phyloP scores from a whole-genome alignment of 37 sponge, comb jelly and placozoan genomes.

The Haliclona indistincta region DNA sequence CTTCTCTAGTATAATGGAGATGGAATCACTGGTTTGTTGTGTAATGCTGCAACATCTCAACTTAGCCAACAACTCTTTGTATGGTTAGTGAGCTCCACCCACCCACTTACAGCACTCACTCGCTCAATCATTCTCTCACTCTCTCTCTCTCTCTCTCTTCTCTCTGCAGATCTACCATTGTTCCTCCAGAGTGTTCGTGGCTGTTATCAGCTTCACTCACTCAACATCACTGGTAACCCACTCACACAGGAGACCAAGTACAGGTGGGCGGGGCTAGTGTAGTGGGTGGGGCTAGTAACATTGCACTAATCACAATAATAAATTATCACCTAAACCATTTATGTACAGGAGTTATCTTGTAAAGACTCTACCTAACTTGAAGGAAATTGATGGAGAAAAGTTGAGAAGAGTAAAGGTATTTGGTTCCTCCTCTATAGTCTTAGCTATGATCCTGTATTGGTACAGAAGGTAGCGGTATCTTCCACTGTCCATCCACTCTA shows the following conservation, averaged over 20 bases:
- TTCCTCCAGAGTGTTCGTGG: slow-evolving; percentile 55
- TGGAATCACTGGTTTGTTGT: slow-evolving; percentile 38
- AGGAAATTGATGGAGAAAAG: slow-evolving; percentile 3
- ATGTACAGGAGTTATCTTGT: slow-evolving; percentile 4
- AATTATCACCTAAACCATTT: not conserved
- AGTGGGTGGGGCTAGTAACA: no score
- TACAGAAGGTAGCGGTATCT: not conserved
- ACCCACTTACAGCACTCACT: not conserved
- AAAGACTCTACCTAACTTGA: slow-evolving; percentile 25
- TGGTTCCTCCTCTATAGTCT: not conserved
- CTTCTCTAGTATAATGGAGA: slow-evolving; percentile 24
- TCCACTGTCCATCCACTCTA: slow-evolving; percentile 11
- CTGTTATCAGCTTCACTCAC: slow-evolving; percentile 18
- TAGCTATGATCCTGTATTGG: not conserved
- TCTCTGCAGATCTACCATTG: slow-evolving; percentile 37
- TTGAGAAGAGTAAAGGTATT: not conserved
- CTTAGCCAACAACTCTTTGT: slow-evolving; percentile 52
- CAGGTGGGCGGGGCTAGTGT: no score
- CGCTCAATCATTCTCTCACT: not conserved
- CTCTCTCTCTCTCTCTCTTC: not conserved
- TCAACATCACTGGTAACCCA: slow-evolving; percentile 49
- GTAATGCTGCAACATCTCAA: slow-evolving; percentile 47
- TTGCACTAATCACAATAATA: not conserved
- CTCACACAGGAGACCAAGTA: slow-evolving; percentile 41
- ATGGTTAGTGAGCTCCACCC: slow-evolving; percentile 28